Conservation (phyloP, 2,113 vertebrate species). For the Thomomys bottae region DNA sequence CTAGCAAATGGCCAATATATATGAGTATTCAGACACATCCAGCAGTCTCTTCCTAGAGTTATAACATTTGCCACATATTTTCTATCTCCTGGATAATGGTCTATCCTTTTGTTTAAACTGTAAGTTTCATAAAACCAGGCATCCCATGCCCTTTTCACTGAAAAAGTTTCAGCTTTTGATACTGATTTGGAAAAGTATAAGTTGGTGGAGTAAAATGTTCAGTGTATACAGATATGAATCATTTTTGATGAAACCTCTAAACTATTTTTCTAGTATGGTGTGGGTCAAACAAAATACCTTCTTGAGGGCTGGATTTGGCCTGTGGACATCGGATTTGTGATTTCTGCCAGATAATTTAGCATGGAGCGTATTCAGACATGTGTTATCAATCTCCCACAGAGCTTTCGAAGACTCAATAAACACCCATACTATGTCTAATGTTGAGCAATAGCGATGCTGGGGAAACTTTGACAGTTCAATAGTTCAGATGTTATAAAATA, state of each 20-base stretch:
- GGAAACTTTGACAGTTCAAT: slow-evolving; percentile 36
- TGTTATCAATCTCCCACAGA: slow-evolving; percentile 50
- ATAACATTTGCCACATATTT: background rate
- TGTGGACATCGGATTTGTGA: slow-evolving; percentile 19
- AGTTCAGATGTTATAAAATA: slow-evolving; percentile 39
- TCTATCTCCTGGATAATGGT: background rate
- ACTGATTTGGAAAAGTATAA: background rate
- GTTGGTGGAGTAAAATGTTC: slow-evolving; percentile 29
- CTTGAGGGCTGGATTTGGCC: background rate
- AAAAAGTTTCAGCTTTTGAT: background rate
- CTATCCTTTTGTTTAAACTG: background rate
- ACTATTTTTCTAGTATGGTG: slow-evolving; percentile 41
- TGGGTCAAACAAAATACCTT: slow-evolving; percentile 39
- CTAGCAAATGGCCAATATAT: background rate
- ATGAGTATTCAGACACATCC: background rate
- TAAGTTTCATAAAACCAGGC: background rate
- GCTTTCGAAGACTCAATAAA: slow-evolving; percentile 44
- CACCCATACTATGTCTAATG: slow-evolving; percentile 25
- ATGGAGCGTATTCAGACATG: slow-evolving; percentile 48
- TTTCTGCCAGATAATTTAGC: slow-evolving; percentile 56
- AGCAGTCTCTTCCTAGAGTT: background rate
- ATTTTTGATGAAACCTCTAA: slow-evolving; percentile 47
- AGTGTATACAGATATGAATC: background rate
- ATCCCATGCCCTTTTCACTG: background rate
- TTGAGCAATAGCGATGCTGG: slow-evolving; percentile 14